Evolutionary conservation across 2,113 vertebrate genomes (phyloP), one percentile per base, ranked within the genome.

Genomic region (Prunella himalayana): DNA sequence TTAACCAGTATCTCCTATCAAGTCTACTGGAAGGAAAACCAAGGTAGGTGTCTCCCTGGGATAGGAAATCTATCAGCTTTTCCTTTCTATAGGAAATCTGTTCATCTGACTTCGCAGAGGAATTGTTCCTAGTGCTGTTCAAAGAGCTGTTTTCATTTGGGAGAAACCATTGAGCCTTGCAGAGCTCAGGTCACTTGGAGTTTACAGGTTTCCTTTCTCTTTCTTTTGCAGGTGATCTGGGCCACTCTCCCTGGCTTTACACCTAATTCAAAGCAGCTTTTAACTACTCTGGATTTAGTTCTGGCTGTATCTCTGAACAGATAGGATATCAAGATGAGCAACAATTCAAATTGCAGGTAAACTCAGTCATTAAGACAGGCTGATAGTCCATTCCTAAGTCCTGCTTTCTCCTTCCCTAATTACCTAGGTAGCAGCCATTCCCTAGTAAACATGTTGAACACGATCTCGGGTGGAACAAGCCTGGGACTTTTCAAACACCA

Each of bases 1-100:
- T 95, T 96, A 96, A 95, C 69, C 82, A 92, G 88, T 50, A 85
- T 87, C 91, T 96, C 47, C 0, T 90, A 88, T 94, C 93, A 91
- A 95, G 69, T 70, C 90, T 95, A 83, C 66, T 41, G 20, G 87
- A 96, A 97, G 82, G 83, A 96, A 82, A 91, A 80, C 59, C 50
- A 93, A 96, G 49, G 93, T 84, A 86, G 93, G 83, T 84, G 86
- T 76, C 75, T 73, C 53, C 81, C 86, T 49, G 44, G 9, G 70
- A 93, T 3, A 92, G 88, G 45, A 92, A 93, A 93, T 50, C 66
- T 84, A 82, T 59, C 66, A n/a, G 45, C 42, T 71, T 69, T 76
- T 61, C 42, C 17, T 41, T 76, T 76, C 49, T 49, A 66, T 8
- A 91, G 81, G 49, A 92, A 95, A 94, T 37, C 33, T 69, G 28